Evolutionary conservation across 2,797 vertebrate genomes (phyloP), one percentile per base, ranked within the genome.

Genomic region (Oryzias dopingdopingensis): DNA sequence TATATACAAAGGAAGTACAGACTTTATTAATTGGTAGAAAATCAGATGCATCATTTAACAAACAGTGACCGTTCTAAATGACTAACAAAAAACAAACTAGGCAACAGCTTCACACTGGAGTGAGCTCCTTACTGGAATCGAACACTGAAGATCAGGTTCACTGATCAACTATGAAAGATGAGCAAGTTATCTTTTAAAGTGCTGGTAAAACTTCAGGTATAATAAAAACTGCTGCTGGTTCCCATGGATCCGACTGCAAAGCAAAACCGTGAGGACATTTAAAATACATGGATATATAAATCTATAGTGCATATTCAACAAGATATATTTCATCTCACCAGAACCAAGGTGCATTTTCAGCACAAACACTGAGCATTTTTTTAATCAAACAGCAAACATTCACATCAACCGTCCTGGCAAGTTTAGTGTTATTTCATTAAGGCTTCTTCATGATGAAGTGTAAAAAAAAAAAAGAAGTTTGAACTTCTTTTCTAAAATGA

Each of bases 341-440:
- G 63, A 76, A 67, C 72, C 75, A 59, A 74, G 80, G 79, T 61
- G 83, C 63, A 37, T 80, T 79, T 81, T 83, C 48, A 70, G 83
- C 77, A 87, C 66, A 88, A 86, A 74, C 77, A 37, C 75, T 85
- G 90, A 81, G 86, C 83, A 65, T 37, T 17, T 40, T 37, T 63
- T 51, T 13, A 42, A 52, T 56, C 45, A 48, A 52, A 66, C 3
- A 56, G 20, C 41, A 51, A 65, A 15, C 59, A 59, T 14, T 15
- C 45, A 56, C 48, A 65, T 65, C 29, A 62, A 70, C 67, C 87
- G 84, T 88, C 85, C 53, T 93, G 89, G 91, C 89, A 90, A 88
- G 84, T 89, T 88, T 82, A 67, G 49, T 88, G 84, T 90, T 84
- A 88, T 86, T 90, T 81, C 83, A 90, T 94, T 95, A 94, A 95